Percentiles rank a stretch among this genome's conserved stretches.
Conservation (phyloP, 2,113 vertebrate species). For the Ciconia stormi region DNA sequence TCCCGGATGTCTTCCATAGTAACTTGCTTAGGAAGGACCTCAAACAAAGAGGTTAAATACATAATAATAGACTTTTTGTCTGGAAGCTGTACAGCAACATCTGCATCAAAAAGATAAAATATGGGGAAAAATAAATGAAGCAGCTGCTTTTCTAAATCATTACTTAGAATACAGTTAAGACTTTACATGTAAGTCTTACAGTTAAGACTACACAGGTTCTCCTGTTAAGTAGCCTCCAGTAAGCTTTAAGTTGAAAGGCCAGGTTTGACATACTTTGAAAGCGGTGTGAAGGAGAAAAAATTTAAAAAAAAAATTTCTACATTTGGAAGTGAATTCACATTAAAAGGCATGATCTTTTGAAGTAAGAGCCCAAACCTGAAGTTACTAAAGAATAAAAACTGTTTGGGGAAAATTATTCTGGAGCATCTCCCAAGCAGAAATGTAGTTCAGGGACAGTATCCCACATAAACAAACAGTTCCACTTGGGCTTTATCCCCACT, state of each 20-base stretch:
- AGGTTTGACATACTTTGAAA: neutral
- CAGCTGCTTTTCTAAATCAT: neutral
- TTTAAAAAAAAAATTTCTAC: neutral
- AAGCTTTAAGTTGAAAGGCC: neutral
- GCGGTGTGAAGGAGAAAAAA: neutral
- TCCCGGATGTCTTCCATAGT: slow-evolving; percentile 94
- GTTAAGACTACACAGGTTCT: neutral
- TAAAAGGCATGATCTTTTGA: neutral
- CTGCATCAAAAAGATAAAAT: slow-evolving; percentile 71
- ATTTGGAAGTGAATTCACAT: neutral
- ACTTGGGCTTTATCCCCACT: neutral
- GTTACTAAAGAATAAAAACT: neutral
- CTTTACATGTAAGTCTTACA: neutral
- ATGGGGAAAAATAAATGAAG: neutral
- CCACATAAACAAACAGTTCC: neutral
- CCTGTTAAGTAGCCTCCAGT: neutral
- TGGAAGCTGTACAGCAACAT: slow-evolving; percentile 92
- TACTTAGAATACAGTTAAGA: neutral
- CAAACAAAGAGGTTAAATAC: slow-evolving; percentile 97
- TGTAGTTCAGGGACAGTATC: neutral
- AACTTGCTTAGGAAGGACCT: slow-evolving; percentile 94
- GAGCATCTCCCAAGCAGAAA: neutral
- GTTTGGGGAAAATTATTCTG: neutral
- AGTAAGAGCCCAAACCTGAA: neutral
- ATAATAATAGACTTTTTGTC: slow-evolving; percentile 99